Evolutionary conservation across 53 echinoderm and acorn worm genomes (phyloP).

Genomic region (Holothuria leucospilota): DNA sequence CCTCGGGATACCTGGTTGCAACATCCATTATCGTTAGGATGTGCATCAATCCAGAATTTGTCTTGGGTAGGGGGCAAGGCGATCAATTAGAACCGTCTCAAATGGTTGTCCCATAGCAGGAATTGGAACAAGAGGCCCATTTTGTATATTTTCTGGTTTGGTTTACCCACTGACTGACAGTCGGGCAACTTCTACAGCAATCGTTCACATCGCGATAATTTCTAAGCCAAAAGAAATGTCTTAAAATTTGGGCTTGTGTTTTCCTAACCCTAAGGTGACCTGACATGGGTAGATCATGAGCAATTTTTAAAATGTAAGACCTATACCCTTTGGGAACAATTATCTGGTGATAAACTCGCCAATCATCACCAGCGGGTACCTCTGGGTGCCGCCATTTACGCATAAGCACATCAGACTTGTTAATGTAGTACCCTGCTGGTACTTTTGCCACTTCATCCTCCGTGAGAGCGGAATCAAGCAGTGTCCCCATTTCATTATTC

Average conservation of each 20-base stretch:
- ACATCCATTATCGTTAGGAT: conserved; percentile 66
- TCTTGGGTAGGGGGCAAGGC: conserved; percentile 58
- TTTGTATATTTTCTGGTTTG: conserved; percentile 55
- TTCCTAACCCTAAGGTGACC: conserved; percentile 70
- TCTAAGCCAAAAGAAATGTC: conserved; percentile 74
- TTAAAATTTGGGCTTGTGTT: conserved; percentile 61
- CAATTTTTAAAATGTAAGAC: conserved; percentile 58
- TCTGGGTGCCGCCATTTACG: conserved; percentile 77
- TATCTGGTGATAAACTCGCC: conserved; percentile 67
- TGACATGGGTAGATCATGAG: conserved; percentile 68
- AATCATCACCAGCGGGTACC: conserved; percentile 68
- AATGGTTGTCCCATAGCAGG: conserved; percentile 53
- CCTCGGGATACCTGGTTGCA: conserved; percentile 54
- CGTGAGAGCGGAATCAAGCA: conserved; percentile 40
- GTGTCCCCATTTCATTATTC: conserved; percentile 34
- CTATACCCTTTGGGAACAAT: conserved; percentile 64
- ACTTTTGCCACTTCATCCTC: conserved; percentile 39
- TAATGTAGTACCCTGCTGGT: conserved; percentile 63
- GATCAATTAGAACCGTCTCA: conserved; percentile 54
- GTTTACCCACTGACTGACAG: conserved; percentile 60
- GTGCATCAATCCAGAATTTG: conserved; percentile 59
- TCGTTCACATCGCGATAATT: conserved; percentile 58
- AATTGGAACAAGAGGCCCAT: conserved; percentile 52
- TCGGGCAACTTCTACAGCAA: conserved; percentile 70
- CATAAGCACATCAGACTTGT: conserved; percentile 69